Conservation (phyloP, 2,888 invertebrate species). For the Pammene fasciana region DNA sequence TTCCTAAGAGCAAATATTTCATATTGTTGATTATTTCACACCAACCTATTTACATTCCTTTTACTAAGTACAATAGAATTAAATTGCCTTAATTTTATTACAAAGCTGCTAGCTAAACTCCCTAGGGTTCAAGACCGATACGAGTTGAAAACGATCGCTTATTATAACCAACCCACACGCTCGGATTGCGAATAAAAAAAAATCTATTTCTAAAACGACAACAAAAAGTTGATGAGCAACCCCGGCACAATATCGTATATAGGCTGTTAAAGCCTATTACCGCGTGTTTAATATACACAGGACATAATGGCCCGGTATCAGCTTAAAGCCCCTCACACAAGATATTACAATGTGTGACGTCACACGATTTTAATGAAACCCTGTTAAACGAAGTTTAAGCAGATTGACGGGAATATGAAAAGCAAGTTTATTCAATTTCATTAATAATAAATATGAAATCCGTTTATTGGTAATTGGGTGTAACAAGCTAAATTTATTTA, state of each 20-base stretch:
- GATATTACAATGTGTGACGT: constrained; percentile 39
- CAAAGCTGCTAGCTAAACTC: no score
- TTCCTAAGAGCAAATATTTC: no score
- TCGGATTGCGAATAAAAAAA: no score
- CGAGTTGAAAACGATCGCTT: no score
- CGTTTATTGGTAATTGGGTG: constrained; percentile 35
- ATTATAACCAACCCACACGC: no score
- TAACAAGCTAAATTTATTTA: no score
- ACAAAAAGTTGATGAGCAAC: not conserved
- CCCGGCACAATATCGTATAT: not conserved
- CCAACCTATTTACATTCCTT: no score
- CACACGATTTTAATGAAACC: constrained; percentile 40
- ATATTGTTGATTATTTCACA: no score
- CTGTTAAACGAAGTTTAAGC: constrained; percentile 31
- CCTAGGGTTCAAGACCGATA: no score
- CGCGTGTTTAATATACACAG: constrained; percentile 27
- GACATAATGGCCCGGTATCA: constrained; percentile 1
- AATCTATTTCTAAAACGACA: not conserved
- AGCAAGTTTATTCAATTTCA: constrained; percentile 18
- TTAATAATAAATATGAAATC: no score
- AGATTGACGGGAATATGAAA: constrained; percentile 34
- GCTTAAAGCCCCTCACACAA: constrained; percentile 27
- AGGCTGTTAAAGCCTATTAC: constrained; percentile 1
- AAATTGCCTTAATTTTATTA: no score
- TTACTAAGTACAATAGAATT: no score